phyloP scores from a whole-genome alignment of 2,797 vertebrate species.

The Sebastes minor region DNA sequence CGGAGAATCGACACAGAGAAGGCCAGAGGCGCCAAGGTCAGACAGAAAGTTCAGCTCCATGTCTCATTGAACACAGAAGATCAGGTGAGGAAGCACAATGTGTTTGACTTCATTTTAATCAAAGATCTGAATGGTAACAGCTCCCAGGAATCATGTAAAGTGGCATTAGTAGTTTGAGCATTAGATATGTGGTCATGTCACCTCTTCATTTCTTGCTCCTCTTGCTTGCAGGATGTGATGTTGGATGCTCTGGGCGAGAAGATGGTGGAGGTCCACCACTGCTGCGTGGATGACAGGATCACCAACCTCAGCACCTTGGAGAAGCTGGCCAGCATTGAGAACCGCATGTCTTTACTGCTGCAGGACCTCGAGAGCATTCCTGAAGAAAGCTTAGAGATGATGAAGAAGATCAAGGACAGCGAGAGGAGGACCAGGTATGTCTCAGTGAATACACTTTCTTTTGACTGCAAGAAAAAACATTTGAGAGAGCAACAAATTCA shows the following conservation, averaged over 20 bases:
- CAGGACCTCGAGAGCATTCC: slow-evolving; percentile 86
- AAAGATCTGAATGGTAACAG: neutral
- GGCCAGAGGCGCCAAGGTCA: slow-evolving; percentile 78
- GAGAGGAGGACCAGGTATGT: slow-evolving; percentile 85
- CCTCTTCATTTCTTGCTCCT: neutral
- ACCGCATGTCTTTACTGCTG: slow-evolving; percentile 81
- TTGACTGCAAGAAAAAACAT: neutral
- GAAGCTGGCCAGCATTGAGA: slow-evolving; percentile 89
- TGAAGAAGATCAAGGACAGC: slow-evolving; percentile 86
- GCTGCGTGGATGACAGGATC: slow-evolving; percentile 83
- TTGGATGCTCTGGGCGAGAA: slow-evolving; percentile 83
- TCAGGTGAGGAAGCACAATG: slow-evolving; percentile 78
- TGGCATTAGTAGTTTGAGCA: neutral
- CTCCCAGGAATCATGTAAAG: neutral
- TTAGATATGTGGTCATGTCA: too few species aligned
- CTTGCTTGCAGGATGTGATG: slow-evolving; percentile 81
- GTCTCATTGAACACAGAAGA: slow-evolving; percentile 79
- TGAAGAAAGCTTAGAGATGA: slow-evolving; percentile 74
- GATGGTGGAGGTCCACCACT: slow-evolving; percentile 86
- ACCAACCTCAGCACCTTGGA: slow-evolving; percentile 84
- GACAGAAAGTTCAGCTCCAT: slow-evolving; percentile 84
- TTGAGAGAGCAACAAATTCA: neutral
- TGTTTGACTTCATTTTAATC: neutral
- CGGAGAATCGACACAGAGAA: slow-evolving; percentile 81
- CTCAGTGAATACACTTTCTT: neutral